Evolutionary conservation across 2,113 vertebrate genomes (phyloP).

Genomic region (Pseudorasbora parva): DNA sequence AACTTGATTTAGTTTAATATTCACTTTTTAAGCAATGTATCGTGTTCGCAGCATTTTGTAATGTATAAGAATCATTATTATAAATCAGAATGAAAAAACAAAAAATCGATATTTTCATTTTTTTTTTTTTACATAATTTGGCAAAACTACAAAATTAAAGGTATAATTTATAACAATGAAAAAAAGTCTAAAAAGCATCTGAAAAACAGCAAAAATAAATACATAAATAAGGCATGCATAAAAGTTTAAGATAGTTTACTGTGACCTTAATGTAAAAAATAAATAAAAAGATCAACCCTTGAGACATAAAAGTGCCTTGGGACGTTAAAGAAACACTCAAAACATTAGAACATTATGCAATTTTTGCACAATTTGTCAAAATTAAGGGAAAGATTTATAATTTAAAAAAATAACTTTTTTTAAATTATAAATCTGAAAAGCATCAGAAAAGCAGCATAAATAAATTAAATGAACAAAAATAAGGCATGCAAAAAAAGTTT

Average conservation of each 20-base stretch:
- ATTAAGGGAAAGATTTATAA: too few relatives aligned
- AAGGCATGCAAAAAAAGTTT: too few relatives aligned
- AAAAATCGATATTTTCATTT: too few relatives aligned
- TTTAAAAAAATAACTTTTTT: too few relatives aligned
- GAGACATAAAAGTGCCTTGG: neutral
- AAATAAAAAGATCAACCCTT: neutral
- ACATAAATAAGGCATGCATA: neutral
- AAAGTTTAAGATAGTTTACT: neutral
- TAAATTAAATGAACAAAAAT: too few relatives aligned
- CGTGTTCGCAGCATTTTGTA: neutral
- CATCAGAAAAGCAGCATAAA: too few relatives aligned
- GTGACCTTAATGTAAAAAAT: neutral
- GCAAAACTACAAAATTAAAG: neutral
- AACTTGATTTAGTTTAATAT: neutral
- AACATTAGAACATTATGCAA: too few relatives aligned
- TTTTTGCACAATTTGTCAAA: too few relatives aligned
- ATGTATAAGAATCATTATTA: neutral
- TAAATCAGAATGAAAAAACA: neutral
- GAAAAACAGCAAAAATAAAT: neutral
- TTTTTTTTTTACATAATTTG: too few relatives aligned
- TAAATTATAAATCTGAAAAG: too few relatives aligned
- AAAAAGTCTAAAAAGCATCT: neutral
- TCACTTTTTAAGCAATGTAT: neutral
- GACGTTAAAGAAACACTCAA: too few relatives aligned
- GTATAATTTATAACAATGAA: too few relatives aligned